A percentile compares a stretch with the other conserved stretches of the same genome.
phyloP scores from a whole-genome alignment of 2,888 invertebrate species.

The Strigamia maritima region DNA sequence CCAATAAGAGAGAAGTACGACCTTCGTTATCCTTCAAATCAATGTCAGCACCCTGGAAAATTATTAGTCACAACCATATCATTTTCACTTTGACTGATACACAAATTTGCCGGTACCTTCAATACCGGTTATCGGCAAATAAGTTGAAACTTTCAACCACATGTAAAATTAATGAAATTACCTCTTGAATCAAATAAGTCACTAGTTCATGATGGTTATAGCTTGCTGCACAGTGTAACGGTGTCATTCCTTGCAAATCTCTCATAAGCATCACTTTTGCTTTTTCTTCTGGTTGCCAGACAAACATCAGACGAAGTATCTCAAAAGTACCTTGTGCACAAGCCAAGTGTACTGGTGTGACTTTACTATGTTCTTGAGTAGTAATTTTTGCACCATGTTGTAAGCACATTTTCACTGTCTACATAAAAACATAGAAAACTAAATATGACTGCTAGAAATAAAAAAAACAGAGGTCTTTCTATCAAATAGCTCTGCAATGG shows the following conservation, averaged over 20 bases:
- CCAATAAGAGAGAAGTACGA: conserved; percentile 73
- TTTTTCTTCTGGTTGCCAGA: conserved; percentile 65
- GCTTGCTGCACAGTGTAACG: conserved; percentile 85
- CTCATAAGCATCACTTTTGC: conserved; percentile 65
- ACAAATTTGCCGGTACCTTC: too few relatives aligned
- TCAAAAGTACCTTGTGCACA: conserved; percentile 80
- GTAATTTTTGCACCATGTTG: conserved; percentile 82
- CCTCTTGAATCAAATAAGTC: conserved; percentile 59
- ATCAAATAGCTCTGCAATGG: neutral
- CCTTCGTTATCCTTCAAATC: conserved; percentile 75
- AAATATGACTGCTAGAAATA: too few relatives aligned
- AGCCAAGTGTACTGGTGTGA: conserved; percentile 85
- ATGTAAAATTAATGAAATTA: conserved; percentile 45
- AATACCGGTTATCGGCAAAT: conserved; percentile 54
- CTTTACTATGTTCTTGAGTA: conserved; percentile 79
- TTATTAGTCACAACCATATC: too few relatives aligned
- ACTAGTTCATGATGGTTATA: conserved; percentile 80
- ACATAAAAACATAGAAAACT: conserved; percentile 51
- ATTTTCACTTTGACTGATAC: too few relatives aligned
- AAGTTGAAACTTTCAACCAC: neutral
- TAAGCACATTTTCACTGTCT: conserved; percentile 80
- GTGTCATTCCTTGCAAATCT: conserved; percentile 84
- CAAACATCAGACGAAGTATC: conserved; percentile 83
- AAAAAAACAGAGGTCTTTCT: conserved; percentile 39
- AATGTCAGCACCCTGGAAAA: conserved; percentile 67